Evolutionary conservation across 2,113 vertebrate species (phyloP), one percentile per base, ranked within the genome.

Genomic region (Perca flavescens): DNA sequence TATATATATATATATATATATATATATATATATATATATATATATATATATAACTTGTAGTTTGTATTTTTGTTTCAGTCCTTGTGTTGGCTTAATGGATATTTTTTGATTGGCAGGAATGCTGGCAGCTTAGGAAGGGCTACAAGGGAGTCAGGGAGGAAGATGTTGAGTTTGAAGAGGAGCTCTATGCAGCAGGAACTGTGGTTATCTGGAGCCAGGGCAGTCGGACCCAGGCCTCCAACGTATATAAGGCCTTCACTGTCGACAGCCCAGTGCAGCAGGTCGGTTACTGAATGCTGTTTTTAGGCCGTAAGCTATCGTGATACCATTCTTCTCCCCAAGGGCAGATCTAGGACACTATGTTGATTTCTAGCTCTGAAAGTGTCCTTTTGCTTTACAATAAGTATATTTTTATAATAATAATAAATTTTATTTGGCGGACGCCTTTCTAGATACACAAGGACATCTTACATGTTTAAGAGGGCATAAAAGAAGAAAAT

Each of bases 201-300:
- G 95, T 98, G 95, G 98, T 99, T 47, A 97, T 99, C 69, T 99
- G 98, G 98, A 99, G 97, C 91, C 97, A 96, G 86, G 98, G 98
- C 19, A 99, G 97, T 85, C 96, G 95, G 82, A 95, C 74, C 67
- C 96, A 98, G 75, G 96, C 96, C 0, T 94, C 97, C 19, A 82
- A 94, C 0, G 96, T 99, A 25, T 98, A 98, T 86, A 99, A 99
- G 90, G 97, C 98, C 0, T 99, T 99, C 87, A 99, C 98, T 0
- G 97, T 99, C 0, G 98, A 99, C 91, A 97, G 97, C 87, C 94
- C 96, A 1, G 97, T 99, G 21, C 94, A 98, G 25, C 97, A 99
- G 97, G 98, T 97, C 75, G 0, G 82, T 82, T 34, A 36, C 36
- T 66, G 4, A 22, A 56, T 9, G 12, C 12, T 78, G 34, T 63